Conservation (phyloP, 2,797 vertebrate species). For the Silurus aristotelis region DNA sequence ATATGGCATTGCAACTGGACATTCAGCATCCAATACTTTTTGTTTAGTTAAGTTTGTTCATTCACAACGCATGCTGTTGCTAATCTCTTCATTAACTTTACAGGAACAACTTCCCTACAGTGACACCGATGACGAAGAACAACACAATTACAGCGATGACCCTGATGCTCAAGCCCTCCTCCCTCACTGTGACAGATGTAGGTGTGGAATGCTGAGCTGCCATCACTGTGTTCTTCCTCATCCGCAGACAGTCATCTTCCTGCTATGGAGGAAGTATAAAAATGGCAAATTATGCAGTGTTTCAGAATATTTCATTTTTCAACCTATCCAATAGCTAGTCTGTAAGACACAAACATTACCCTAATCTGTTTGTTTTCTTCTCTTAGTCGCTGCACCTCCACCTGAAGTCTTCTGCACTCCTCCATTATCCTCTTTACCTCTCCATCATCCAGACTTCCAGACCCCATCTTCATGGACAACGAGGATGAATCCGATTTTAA, state of each 20-base stretch:
- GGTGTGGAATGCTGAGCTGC: constrained; percentile 79
- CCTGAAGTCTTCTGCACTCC: constrained; percentile 94
- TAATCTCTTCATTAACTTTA: constrained; percentile 79
- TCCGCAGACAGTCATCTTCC: constrained; percentile 93
- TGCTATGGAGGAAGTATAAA: constrained; percentile 51
- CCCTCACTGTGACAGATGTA: constrained; percentile 77
- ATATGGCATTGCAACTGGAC: constrained; percentile 81
- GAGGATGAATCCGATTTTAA: constrained; percentile 90
- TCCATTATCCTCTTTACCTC: constrained; percentile 97
- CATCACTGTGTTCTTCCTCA: constrained; percentile 87
- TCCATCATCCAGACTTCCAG: constrained; percentile 84
- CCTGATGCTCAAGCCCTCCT: constrained; percentile 88
- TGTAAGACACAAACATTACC: constrained; percentile 70
- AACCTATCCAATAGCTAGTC: neutral
- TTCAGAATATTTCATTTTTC: neutral
- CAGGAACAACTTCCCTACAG: constrained; percentile 96
- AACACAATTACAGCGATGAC: constrained; percentile 87
- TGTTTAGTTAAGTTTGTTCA: constrained; percentile 68
- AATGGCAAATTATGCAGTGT: neutral
- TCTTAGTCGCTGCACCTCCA: constrained; percentile 94
- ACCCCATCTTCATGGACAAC: constrained; percentile 85
- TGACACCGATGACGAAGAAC: constrained; percentile 93
- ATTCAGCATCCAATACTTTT: constrained; percentile 66
- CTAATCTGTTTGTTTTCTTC: constrained; percentile 97
- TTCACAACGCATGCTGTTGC: constrained; percentile 76